phyloP scores from a whole-genome alignment of 1,140 invertebrate species.

The Rhynchophorus ferrugineus region DNA sequence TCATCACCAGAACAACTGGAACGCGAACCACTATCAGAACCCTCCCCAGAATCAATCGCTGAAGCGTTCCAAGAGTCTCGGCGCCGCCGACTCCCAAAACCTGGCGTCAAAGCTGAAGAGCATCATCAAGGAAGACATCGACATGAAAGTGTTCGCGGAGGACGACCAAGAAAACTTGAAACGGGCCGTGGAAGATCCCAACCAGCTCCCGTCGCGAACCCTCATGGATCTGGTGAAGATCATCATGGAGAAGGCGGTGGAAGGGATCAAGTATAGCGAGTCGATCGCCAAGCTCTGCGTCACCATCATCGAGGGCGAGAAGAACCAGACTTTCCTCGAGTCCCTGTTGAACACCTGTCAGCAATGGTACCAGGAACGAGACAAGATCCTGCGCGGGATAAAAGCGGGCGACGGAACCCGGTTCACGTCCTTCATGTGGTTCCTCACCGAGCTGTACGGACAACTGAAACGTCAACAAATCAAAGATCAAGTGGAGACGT shows the following conservation, averaged over 20 bases:
- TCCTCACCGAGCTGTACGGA: slow-evolving; percentile 82
- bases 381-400: slow-evolving; percentile 49
- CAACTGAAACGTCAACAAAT: slow-evolving; percentile 70
- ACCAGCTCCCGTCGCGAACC: slow-evolving; percentile 63
- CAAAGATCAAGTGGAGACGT: slow-evolving; percentile 56
- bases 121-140: slow-evolving; percentile 55
- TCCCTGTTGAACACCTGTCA: slow-evolving; percentile 81
- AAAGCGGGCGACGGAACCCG: slow-evolving; percentile 53
- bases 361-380: slow-evolving; percentile 81
- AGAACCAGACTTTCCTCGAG: slow-evolving; percentile 80
- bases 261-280: slow-evolving; percentile 67
- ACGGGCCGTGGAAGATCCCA: slow-evolving; percentile 71
- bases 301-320: slow-evolving; percentile 77
- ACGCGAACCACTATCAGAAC: slow-evolving; percentile 15
- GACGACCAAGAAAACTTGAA: slow-evolving; percentile 64
- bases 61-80: slow-evolving; percentile 75
- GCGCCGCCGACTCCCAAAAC: slow-evolving; percentile 54
- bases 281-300: slow-evolving; percentile 75
- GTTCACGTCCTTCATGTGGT: slow-evolving; percentile 78
- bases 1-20: slow-evolving; percentile 27
- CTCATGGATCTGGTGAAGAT: slow-evolving; percentile 79
- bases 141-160: slow-evolving; percentile 63
- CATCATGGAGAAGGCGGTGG: slow-evolving; percentile 68
- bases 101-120: slow-evolving; percentile 47
- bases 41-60: slow-evolving; percentile 41